Percentiles rank a stretch among this genome's conserved stretches.
Conservation (phyloP, 2,113 vertebrate species). For the Trematomus loennbergii region DNA sequence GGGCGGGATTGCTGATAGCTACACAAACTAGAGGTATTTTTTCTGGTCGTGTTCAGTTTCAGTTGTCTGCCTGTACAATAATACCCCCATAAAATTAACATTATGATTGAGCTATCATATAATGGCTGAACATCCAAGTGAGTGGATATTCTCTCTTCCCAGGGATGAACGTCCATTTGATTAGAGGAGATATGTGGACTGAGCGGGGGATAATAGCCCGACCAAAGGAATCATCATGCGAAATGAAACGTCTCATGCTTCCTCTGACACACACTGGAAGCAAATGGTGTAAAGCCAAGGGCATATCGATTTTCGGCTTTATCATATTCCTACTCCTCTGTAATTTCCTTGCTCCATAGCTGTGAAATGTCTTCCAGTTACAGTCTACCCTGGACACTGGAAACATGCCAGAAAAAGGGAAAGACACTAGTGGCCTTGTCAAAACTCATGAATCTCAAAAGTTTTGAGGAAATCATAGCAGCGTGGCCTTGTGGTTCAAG, state of each 20-base stretch:
- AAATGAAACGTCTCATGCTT: conserved; percentile 53
- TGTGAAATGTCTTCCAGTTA: conserved; percentile 61
- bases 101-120: conserved; percentile 66
- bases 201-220: conserved; percentile 50
- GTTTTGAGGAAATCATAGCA: conserved; percentile 18
- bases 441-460: conserved; percentile 65
- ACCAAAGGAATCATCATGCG: conserved; percentile 51
- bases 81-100: conserved; percentile 62
- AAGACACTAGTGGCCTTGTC: conserved; percentile 60
- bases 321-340: conserved; percentile 51
- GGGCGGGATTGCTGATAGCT: conserved; percentile 5
- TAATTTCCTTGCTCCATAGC: conserved; percentile 54
- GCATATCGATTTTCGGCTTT: conserved; percentile 67
- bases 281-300: conserved; percentile 65
- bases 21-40: conserved; percentile 26
- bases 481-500: conserved; percentile 18
- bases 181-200: conserved; percentile 63
- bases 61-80: conserved; percentile 55
- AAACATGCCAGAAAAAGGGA: conserved; percentile 58
- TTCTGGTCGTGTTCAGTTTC: conserved; percentile 39
- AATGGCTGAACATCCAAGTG: conserved; percentile 61
- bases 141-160: conserved; percentile 57
- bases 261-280: conserved; percentile 57
- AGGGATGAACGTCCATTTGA: conserved; percentile 63
- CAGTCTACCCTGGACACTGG: conserved; percentile 57